Percentiles rank a stretch among this genome's conserved stretches.
Conservation (phyloP, 2,113 vertebrate species). For the Phyllostomus hastatus region DNA sequence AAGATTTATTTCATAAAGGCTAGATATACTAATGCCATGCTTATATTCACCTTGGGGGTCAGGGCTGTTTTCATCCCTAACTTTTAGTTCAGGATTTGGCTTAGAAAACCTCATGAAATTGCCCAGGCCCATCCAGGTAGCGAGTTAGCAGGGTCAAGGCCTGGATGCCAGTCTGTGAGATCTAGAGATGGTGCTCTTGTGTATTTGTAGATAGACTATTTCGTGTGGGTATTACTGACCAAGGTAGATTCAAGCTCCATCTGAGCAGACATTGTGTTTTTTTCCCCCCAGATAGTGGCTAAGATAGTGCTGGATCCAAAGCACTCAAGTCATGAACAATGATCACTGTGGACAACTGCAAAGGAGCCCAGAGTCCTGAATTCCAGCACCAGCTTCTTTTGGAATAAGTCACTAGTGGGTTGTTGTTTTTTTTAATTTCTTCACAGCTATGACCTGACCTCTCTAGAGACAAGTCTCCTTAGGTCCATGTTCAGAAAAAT, state of each 20-base stretch:
- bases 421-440: not conserved
- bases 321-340: not conserved
- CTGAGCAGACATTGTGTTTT: not conserved
- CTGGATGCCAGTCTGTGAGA: not conserved
- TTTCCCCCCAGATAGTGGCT: not conserved
- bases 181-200: not conserved
- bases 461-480: not conserved
- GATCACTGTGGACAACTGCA: not conserved
- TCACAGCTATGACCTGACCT: not conserved
- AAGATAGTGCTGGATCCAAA: not conserved
- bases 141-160: not conserved
- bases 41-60: not conserved
- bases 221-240: not conserved
- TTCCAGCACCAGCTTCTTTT: not conserved
- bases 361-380: not conserved
- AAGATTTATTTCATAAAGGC: not conserved
- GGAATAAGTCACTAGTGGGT: not conserved
- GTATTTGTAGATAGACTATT: not conserved
- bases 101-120: not conserved
- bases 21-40: not conserved
- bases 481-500: not conserved
- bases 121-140: not conserved
- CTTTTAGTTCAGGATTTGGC: not conserved
- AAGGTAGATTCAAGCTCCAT: not conserved
- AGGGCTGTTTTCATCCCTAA: not conserved